Base-by-base conservation (phyloP, 2,113 vertebrate species). In the Onychostruthus taczanowskii region DNA sequence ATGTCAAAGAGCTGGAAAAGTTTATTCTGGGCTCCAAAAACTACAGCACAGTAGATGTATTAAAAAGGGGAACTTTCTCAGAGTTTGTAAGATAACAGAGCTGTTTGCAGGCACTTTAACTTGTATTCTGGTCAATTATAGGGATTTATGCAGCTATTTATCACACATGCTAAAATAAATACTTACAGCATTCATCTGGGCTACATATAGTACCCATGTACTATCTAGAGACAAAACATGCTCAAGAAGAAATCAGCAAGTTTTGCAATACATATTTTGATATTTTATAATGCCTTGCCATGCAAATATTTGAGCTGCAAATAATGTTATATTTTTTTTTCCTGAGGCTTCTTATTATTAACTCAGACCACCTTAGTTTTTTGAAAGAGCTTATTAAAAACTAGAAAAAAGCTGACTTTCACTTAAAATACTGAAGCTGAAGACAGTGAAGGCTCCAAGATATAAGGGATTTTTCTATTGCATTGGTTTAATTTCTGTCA, bases 1-100 rank as follows among this genome's bases (percentile, higher is more conserved):
- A 31, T 68, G 78, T 84, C 90, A 96, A 53, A 91, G 84, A 86
- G 30, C 58, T 95, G 69, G 64, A 94, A 95, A 89, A 91, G 35
- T 41, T 75, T 94, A 95, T 95, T 96, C 90, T 96, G 67, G 68
- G 89, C 47, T 92, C 49, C 26, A 83, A 91, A 96, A 84, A 73
- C 63, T 90, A 62, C 46, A 85, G 67, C 61, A 93, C 27, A 89
- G 74, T n/a, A 55, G 15, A 30, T 30, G 43, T 33, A 87, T 47
- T 88, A 50, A 83, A 90, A 84, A 86, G 61, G 7, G 26, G 49
- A 84, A 73, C 30, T 80, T 90, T 90, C 72, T 92, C 16, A 90
- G 53, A 94, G 59, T 68, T 68, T 8, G 7, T 72, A 82, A 87
- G 89, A 88, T 88, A 94, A 95, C 10, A 87, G 37, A 92, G 37